Evolutionary conservation across 2,888 invertebrate genomes (phyloP), one percentile per base, ranked within the genome.

Genomic region (Chouioia cunea): DNA sequence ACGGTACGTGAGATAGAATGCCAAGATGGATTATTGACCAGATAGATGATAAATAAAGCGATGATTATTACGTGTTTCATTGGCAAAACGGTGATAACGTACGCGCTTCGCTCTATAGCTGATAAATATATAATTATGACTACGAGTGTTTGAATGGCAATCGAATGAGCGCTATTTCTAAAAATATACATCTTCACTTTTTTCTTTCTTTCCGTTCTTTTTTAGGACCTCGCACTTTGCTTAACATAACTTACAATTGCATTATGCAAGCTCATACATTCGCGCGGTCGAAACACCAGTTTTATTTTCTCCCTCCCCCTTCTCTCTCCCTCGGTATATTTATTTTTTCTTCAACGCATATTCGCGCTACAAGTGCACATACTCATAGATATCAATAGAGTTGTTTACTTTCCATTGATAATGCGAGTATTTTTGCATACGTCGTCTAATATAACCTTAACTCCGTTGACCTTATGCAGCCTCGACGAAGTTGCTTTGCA

Each of bases 381-480:
- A 6, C 2, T 12, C 36, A 36, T 6, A 64, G 65, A 70, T 53
- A 66, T 44, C 57, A 71, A 71, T 63, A 71, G 66, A 71, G 23
- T 66, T 71, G 66, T 71, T 71, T 71, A 63, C 71, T 57, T 53
- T 62, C 50, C 15, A 46, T 52, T 57, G 66, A 66, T 71, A 71
- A 66, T 71, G 52, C 53, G 43, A 36, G 53, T 23, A 57, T 60
- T 65, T 70, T 65, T 70, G 23, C 14, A 15, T 14, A 44, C 18
- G 58, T 52, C 65, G 60, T 10, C 10, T 36, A 8, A 12, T 6
- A 36, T 56, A 70, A 70, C 65, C 70, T 70, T 70, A 70, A 70
- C 70, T 65, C 56, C 56, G 48, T 50, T 70, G 65, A 70, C 70
- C 70, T 70, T 70, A 70, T 14, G 47, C 44, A 67, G 27, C 47